A percentile compares a stretch with the other conserved stretches of the same genome.
These are phyloP conservation scores for Dendroctonus ponderosae DNA, from an alignment of 1,140 invertebrate species.

Conservation along the genomic window DNA sequence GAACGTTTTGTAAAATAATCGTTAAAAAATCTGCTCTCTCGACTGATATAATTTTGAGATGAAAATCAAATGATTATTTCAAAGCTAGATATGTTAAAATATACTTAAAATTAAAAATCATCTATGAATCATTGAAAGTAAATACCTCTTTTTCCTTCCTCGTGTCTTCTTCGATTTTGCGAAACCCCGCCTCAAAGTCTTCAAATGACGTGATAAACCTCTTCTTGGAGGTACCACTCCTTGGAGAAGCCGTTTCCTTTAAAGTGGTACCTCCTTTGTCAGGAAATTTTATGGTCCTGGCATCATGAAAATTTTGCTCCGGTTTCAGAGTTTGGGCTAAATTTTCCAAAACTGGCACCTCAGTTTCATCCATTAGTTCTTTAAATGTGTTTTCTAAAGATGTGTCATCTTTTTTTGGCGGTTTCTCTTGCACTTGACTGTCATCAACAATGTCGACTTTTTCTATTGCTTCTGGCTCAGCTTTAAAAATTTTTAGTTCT, in stretches of 20 bases:
- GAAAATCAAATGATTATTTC: too few relatives aligned
- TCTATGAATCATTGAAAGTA: not conserved
- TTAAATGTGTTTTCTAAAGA: constrained; percentile 55
- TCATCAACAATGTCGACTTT: not conserved
- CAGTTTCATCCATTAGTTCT: constrained; percentile 57
- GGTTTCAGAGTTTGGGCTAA: constrained; percentile 39
- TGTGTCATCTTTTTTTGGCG: constrained; percentile 46
- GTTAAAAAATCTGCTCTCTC: not conserved
- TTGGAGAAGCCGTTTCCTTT: constrained; percentile 43
- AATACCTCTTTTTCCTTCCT: constrained; percentile 19
- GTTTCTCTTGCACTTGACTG: not conserved
- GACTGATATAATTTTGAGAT: too few relatives aligned
- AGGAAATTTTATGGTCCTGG: constrained; percentile 45
- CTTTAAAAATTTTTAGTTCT: too few relatives aligned
- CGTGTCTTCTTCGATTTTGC: constrained; percentile 8
- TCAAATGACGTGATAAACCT: constrained; percentile 49
- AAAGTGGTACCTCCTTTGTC: constrained; percentile 45
- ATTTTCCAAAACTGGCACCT: constrained; percentile 55
- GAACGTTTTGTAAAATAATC: too few relatives aligned
- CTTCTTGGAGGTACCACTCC: constrained; percentile 42
- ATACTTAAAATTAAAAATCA: not conserved
- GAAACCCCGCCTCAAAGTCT: constrained; percentile 37
- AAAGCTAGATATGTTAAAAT: not conserved
- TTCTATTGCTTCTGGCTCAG: not conserved
- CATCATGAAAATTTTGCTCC: constrained; percentile 45